Base-by-base conservation (phyloP, 2,797 vertebrate species). In the Masticophis lateralis region DNA sequence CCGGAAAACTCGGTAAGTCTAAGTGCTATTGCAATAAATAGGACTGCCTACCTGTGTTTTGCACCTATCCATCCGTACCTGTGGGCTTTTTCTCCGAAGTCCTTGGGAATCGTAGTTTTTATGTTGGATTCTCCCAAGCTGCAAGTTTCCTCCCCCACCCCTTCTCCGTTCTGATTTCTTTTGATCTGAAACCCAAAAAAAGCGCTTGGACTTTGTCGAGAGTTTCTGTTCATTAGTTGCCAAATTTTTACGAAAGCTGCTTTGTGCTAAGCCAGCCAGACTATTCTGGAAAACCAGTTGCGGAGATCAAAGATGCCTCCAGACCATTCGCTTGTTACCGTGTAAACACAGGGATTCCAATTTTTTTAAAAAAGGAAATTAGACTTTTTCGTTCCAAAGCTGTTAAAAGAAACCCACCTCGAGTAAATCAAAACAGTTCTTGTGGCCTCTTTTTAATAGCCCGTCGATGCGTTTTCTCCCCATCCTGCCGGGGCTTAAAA, bases 381-480 rank as follows among this genome's bases (percentile, higher is more conserved):
- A 96, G 93, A 96, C 97, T 90, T 93, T 95, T 28, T 79, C 86
- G 95, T 94, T 95, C 96, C 96, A 94, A 95, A 97, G 97, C 94
- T 96, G 95, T 95, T 88, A 94, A 91, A 60, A 59, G 27, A 79
- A 96, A 90, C 94, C 92, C 92, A 94, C 28, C 96, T 96, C 96
- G 93, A 94, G 93, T 86, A 22, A 1, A 92, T 90, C 96, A 63
- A 94, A 94, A 95, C 94, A 96, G 98, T 98, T 98, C 98, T 98
- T 98, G 97, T 98, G 97, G 98, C 98, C 97, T 98, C 98, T 96
- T 98, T 98, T 96, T 97, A 97, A 94, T 93, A 95, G 94, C 94
- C 86, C 95, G 96, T 96, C 96, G 97, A 96, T 87, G 92, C 92
- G 96, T 96, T 94, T 94, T 94, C 56, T 87, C 28, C 53, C 16